A percentile compares a stretch with the other conserved stretches of the same genome.
Evolutionary conservation across 2,797 vertebrate species (phyloP).

Genomic region (Enteromius radiatus): DNA sequence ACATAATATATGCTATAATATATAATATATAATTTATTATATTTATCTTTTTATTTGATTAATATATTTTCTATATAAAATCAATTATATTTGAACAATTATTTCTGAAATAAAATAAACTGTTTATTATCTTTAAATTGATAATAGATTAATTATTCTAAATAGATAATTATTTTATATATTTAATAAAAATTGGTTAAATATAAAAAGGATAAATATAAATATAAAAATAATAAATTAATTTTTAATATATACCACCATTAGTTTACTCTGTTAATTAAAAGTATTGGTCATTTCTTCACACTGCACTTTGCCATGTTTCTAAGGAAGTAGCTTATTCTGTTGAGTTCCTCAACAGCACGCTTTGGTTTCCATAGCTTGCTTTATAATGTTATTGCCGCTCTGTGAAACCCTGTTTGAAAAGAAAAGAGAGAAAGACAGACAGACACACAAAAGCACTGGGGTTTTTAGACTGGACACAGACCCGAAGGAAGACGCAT

Average conservation of each 20-base stretch:
- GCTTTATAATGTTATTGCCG: conserved; percentile 34
- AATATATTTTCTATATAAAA: not conserved
- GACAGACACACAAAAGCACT: conserved; percentile 62
- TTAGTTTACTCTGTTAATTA: too few species aligned
- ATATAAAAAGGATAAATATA: too few species aligned
- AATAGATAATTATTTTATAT: too few species aligned
- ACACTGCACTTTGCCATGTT: conserved; percentile 1
- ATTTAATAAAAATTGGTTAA: too few species aligned
- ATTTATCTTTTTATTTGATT: too few species aligned
- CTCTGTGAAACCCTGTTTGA: conserved; percentile 50
- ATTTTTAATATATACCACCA: too few species aligned
- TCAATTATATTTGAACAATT: not conserved
- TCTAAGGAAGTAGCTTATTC: conserved; percentile 31
- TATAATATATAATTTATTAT: too few species aligned
- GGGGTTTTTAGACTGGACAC: conserved; percentile 60
- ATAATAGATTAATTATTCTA: too few species aligned
- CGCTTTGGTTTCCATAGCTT: conserved; percentile 49
- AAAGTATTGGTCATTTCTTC: not conserved
- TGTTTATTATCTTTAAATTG: too few species aligned
- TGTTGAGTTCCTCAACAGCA: conserved; percentile 16
- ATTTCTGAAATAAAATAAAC: too few species aligned
- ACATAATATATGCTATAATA: too few species aligned
- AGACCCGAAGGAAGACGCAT: conserved; percentile 63
- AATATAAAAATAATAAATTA: too few species aligned
- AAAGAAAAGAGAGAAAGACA: conserved; percentile 57